A percentile compares a stretch with the other conserved stretches of the same genome.
phyloP scores from a whole-genome alignment of 2,113 vertebrate species.

The Emydocephalus ijimae region DNA sequence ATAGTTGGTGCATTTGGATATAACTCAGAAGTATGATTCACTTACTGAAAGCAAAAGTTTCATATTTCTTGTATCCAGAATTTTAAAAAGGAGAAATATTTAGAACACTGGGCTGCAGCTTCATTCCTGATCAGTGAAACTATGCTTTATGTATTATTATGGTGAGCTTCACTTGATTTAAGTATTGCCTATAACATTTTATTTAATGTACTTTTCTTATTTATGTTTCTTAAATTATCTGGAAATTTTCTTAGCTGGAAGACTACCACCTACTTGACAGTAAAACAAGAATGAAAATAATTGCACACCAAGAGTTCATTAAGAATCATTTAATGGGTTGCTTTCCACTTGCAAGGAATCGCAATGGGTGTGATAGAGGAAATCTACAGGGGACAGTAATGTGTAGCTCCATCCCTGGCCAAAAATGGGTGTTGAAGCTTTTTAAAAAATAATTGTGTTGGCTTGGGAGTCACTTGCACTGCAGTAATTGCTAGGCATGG shows the following conservation, averaged over 20 bases:
- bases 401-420: conserved; percentile 32
- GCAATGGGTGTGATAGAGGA: neutral
- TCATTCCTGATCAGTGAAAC: neutral
- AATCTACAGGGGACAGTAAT: neutral
- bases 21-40: neutral
- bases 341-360: rapidly evolving
- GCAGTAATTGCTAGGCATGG: conserved; percentile 6
- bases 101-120: neutral
- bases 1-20: neutral
- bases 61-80: neutral
- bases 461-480: conserved; percentile 39
- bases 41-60: neutral
- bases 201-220: neutral
- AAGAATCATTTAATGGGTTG: neutral
- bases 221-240: conserved; percentile 1
- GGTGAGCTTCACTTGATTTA: conserved; percentile 12
- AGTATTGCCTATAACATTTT: neutral
- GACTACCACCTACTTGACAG: neutral
- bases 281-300: neutral
- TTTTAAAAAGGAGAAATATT: neutral
- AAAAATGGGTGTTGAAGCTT: conserved; percentile 27
- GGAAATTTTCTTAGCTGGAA: neutral
- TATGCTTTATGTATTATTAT: neutral
- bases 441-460: conserved; percentile 12
- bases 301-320: neutral